Conservation (phyloP, 2,888 invertebrate genomes). For the Calameuta pallipes region DNA sequence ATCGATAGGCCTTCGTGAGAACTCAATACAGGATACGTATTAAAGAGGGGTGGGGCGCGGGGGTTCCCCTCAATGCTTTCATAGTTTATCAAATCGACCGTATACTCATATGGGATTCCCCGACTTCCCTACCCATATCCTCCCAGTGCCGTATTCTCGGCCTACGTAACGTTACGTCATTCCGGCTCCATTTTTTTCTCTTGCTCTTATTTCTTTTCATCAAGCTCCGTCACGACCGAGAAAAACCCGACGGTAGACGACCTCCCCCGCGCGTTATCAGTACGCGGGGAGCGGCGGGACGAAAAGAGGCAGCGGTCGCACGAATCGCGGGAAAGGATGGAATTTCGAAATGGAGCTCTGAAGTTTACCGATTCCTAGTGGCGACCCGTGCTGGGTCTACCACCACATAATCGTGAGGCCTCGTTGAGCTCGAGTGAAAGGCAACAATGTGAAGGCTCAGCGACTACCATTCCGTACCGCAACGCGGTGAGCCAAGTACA, state of each 20-base stretch:
- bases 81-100: neutral
- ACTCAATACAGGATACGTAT: neutral
- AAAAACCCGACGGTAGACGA: neutral
- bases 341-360: constrained; percentile 8
- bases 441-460: constrained; percentile 61
- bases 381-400: neutral
- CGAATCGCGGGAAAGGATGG: neutral
- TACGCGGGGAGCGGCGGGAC: neutral
- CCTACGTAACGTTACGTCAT: neutral
- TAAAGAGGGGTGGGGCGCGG: neutral
- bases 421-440: constrained; percentile 53
- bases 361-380: neutral
- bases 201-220: neutral
- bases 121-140: neutral
- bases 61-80: neutral
- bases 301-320: neutral
- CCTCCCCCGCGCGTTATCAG: neutral
- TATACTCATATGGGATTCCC: neutral
- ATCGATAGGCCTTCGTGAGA: neutral
- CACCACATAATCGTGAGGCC: neutral
- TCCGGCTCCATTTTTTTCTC: neutral
- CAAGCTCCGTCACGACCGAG: neutral
- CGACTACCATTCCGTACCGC: constrained; percentile 19
- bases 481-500: neutral
- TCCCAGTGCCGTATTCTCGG: neutral